Conservation (phyloP, 2,113 vertebrate genomes). For the Talpa occidentalis region DNA sequence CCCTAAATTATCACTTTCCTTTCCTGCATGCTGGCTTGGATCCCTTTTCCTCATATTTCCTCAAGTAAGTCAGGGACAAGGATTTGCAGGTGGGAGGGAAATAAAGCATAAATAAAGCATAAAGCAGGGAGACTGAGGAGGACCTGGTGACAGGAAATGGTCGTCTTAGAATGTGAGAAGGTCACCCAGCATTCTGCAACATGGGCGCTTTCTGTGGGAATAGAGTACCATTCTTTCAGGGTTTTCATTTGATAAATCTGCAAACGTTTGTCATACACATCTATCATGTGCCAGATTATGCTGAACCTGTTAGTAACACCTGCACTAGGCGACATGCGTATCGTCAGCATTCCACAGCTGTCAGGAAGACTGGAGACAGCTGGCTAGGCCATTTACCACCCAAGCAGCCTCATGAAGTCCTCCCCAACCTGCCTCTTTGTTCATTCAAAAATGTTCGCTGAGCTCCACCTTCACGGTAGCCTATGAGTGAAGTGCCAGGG, state of each 20-base stretch:
- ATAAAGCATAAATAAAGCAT: neutral
- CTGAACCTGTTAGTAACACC: neutral
- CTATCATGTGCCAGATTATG: neutral
- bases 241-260: neutral
- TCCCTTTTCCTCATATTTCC: neutral
- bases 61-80: neutral
- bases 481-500: too few relatives aligned
- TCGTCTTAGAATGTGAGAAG: neutral
- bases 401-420: neutral
- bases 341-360: neutral
- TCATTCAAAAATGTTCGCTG: neutral
- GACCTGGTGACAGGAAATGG: neutral
- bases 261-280: neutral
- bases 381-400: too few relatives aligned
- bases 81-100: neutral
- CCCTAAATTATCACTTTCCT: neutral
- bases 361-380: neutral
- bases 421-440: neutral
- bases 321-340: neutral
- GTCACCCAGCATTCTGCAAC: neutral
- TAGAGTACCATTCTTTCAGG: neutral
- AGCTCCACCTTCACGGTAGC: neutral
- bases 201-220: neutral
- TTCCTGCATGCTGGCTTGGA: neutral
- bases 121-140: neutral